Percentiles rank a stretch among this genome's conserved stretches.
Evolutionary conservation across 2,113 vertebrate species (phyloP).

Genomic region (Melanostigma gelatinosum): DNA sequence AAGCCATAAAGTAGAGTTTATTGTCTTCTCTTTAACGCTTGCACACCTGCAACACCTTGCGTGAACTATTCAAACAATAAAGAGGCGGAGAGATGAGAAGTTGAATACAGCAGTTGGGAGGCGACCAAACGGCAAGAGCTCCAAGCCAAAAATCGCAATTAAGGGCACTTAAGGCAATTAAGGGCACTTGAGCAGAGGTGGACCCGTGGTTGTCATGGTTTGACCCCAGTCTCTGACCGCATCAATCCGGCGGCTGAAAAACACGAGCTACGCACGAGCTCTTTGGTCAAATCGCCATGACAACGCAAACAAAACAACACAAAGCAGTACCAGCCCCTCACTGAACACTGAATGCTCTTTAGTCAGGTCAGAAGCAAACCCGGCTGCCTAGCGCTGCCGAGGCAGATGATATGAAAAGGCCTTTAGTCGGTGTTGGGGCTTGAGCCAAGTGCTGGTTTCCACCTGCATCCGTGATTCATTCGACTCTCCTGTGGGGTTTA

Average conservation of each 20-base stretch:
- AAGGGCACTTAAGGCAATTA: conserved; percentile 62
- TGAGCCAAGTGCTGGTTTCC: conserved; percentile 35
- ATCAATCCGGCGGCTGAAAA: conserved; percentile 61
- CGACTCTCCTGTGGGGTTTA: not conserved
- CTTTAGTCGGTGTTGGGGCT: not conserved
- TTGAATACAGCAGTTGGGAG: not conserved
- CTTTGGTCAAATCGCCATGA: conserved; percentile 67
- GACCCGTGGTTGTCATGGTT: conserved; percentile 66
- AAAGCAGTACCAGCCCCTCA: conserved; percentile 47
- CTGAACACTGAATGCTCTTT: conserved; percentile 64
- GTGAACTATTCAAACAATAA: conserved; percentile 9
- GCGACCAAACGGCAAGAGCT: conserved; percentile 29
- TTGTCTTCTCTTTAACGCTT: not conserved
- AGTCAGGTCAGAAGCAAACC: conserved; percentile 60
- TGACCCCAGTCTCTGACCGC: conserved; percentile 54
- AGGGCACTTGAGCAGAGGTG: conserved; percentile 54
- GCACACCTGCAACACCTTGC: conserved; percentile 39
- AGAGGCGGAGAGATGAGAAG: not conserved
- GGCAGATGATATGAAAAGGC: conserved; percentile 50
- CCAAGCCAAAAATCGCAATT: conserved; percentile 63
- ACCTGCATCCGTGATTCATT: conserved; percentile 27
- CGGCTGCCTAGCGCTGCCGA: conserved; percentile 22
- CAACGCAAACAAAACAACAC: conserved; percentile 80
- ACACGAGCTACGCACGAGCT: conserved; percentile 49
- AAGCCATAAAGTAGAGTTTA: conserved; percentile 6